Evolutionary conservation across 1,140 invertebrate species (phyloP).

Genomic region (Drosophila asahinai): DNA sequence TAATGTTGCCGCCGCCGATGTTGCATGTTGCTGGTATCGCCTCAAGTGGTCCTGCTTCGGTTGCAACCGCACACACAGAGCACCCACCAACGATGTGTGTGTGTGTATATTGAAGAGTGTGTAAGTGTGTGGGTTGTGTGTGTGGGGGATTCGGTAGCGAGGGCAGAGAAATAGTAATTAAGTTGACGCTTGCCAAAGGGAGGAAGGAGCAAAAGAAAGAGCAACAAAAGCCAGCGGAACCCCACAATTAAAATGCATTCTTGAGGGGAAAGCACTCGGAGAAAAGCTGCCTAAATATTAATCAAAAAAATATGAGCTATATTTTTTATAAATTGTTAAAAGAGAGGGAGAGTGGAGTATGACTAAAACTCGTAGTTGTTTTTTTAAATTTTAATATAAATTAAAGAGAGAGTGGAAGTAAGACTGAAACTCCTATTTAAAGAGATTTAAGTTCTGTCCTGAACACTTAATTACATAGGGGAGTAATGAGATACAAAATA

Average conservation of each 20-base stretch:
- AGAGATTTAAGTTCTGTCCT: too few species aligned
- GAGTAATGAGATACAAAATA: neutral
- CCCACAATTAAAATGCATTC: slow-evolving; percentile 60
- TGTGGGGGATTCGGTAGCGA: slow-evolving; percentile 25
- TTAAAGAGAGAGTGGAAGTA: too few species aligned
- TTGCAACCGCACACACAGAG: slow-evolving; percentile 61
- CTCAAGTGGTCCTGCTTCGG: slow-evolving; percentile 83
- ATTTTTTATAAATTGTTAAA: neutral
- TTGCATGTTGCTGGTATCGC: slow-evolving; percentile 65
- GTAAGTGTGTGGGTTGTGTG: slow-evolving; percentile 19
- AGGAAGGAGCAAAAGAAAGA: slow-evolving; percentile 24
- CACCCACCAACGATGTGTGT: slow-evolving; percentile 48
- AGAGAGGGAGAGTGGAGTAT: too few species aligned
- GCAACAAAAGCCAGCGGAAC: slow-evolving; percentile 47
- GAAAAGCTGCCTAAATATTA: neutral
- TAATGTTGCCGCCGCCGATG: slow-evolving; percentile 46
- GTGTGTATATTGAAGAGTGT: slow-evolving; percentile 5
- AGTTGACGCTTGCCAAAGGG: slow-evolving; percentile 70
- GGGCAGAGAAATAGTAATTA: slow-evolving; percentile 78
- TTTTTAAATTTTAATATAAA: too few species aligned
- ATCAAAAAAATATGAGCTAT: too few species aligned
- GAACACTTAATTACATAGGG: too few species aligned
- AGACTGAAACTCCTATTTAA: too few species aligned
- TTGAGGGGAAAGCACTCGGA: slow-evolving; percentile 4
- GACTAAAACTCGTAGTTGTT: too few species aligned